A percentile compares a stretch with the other conserved stretches of the same genome.
These are phyloP conservation scores for Cyclophora albipunctata DNA, from an alignment of 2,888 invertebrate genomes.

Conservation along the genomic window DNA sequence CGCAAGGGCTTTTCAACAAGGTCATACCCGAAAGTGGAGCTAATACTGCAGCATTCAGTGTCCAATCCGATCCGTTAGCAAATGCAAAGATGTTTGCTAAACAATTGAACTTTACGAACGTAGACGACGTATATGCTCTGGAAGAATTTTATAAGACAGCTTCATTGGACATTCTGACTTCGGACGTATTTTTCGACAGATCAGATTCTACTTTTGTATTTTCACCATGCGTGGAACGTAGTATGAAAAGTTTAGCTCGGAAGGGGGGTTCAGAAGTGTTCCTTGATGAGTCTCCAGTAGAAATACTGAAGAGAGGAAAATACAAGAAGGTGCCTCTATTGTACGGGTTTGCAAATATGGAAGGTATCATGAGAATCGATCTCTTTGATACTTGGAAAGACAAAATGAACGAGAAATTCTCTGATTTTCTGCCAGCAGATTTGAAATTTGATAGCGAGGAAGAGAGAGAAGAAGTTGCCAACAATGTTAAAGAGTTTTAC, in stretches of 20 bases:
- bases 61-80: conserved; percentile 39
- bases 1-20: conserved; percentile 42
- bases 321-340: conserved; percentile 35
- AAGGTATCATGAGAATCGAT: conserved; percentile 31
- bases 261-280: conserved; percentile 23
- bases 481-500: conserved; percentile 31
- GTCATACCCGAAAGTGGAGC: conserved; percentile 44
- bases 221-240: conserved; percentile 24
- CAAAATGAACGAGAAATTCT: conserved; percentile 43
- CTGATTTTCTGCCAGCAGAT: conserved; percentile 42
- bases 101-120: conserved; percentile 26
- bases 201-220: conserved; percentile 17
- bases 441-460: conserved; percentile 27
- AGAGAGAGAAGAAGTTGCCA: conserved; percentile 28
- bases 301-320: conserved; percentile 28
- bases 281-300: conserved; percentile 31
- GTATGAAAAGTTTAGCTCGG: conserved; percentile 9
- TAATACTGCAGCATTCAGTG: conserved; percentile 24
- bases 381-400: conserved; percentile 30
- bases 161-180: conserved; percentile 26
- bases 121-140: conserved; percentile 32
- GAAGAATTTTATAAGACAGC: conserved; percentile 41
- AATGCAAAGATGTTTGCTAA: conserved; percentile 38
- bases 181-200: conserved; percentile 4
- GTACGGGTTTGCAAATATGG: conserved; percentile 44